Conservation (phyloP, 2,797 vertebrate species). For the Pagetopsis macropterus region DNA sequence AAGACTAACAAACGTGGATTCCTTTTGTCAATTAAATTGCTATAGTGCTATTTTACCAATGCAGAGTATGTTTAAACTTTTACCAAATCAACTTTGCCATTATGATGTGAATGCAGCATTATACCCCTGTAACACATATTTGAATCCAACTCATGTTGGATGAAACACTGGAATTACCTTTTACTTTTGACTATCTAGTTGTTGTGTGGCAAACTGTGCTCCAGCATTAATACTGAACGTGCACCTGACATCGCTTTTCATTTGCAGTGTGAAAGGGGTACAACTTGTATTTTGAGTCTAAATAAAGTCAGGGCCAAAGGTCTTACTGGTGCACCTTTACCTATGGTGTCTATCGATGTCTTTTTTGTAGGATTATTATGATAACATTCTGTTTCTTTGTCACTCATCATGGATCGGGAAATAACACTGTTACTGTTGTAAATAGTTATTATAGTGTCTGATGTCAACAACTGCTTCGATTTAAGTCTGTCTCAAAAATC, state of each 20-base stretch:
- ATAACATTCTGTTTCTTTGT: constrained; percentile 23
- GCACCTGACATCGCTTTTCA: not conserved
- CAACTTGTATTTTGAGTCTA: constrained; percentile 26
- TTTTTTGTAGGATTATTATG: constrained; percentile 44
- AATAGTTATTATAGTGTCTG: constrained; percentile 43
- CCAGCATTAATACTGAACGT: not conserved
- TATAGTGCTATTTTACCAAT: not conserved
- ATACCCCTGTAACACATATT: not conserved
- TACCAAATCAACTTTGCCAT: not conserved
- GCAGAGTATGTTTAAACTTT: not conserved
- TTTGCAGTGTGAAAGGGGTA: constrained; percentile 49
- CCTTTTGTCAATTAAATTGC: too few species aligned
- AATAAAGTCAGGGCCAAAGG: constrained; percentile 51
- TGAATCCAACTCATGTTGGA: not conserved
- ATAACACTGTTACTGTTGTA: constrained; percentile 53
- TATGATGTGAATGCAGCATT: not conserved
- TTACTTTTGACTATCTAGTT: not conserved
- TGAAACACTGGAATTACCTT: not conserved
- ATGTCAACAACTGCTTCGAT: constrained; percentile 39
- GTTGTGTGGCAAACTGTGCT: constrained; percentile 9
- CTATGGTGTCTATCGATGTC: constrained; percentile 43
- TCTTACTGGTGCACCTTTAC: constrained; percentile 59
- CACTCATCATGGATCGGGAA: constrained; percentile 38
- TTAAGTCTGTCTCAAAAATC: constrained; percentile 13
- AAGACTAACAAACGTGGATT: not conserved